phyloP scores from a whole-genome alignment of 1,140 invertebrate species.

The Eueides isabella region DNA sequence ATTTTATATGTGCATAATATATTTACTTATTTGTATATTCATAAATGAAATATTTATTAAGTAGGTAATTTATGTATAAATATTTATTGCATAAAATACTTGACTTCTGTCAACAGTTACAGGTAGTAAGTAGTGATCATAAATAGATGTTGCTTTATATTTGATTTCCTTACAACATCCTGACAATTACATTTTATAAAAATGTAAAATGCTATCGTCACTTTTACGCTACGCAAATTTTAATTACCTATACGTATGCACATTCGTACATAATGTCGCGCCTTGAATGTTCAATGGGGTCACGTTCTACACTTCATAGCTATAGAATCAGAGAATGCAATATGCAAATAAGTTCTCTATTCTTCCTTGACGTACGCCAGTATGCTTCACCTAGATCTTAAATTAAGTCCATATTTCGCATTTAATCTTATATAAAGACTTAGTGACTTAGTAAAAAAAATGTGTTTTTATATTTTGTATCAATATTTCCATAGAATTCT shows the following conservation, averaged over 20 bases:
- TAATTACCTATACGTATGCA: constrained; percentile 16
- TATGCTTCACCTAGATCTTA: constrained; percentile 11
- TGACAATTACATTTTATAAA: too few species aligned
- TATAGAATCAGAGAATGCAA: constrained; percentile 18
- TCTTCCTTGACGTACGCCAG: constrained; percentile 2
- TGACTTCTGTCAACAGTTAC: too few species aligned
- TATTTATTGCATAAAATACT: too few species aligned
- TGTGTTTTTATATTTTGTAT: not conserved
- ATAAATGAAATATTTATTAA: too few species aligned
- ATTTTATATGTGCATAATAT: too few species aligned
- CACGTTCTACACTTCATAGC: constrained; percentile 9
- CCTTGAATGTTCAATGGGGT: constrained; percentile 14
- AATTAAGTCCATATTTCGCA: not conserved
- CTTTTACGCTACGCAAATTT: constrained; percentile 4
- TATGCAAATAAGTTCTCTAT: constrained; percentile 18
- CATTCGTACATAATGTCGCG: constrained; percentile 7
- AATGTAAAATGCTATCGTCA: not conserved
- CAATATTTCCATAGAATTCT: too few species aligned
- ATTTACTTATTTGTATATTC: too few species aligned
- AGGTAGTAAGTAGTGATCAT: too few species aligned
- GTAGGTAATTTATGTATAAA: too few species aligned
- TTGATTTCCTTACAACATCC: too few species aligned
- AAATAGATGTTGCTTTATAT: too few species aligned
- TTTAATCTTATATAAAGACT: not conserved
- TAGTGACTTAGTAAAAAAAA: not conserved